phyloP scores from a whole-genome alignment of 2,113 vertebrate species.

The Psophia crepitans region DNA sequence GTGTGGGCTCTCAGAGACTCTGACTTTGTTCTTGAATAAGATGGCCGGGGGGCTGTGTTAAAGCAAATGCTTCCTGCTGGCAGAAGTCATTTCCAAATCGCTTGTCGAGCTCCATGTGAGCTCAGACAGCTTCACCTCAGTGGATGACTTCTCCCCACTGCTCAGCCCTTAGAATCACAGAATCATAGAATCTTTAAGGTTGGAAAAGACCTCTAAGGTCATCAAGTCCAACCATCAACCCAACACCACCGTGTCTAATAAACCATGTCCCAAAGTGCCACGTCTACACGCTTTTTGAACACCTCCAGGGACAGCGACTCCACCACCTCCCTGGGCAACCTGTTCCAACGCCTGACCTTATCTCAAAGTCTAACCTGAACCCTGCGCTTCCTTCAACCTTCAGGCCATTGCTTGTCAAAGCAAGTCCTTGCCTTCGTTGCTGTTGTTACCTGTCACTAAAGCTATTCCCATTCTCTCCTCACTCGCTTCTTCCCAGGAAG shows the following conservation, averaged over 20 bases:
- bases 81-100: background rate
- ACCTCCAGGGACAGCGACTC: too few relatives aligned
- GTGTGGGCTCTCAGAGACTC: background rate
- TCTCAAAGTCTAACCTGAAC: background rate
- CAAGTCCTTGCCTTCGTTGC: background rate
- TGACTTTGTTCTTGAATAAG: background rate
- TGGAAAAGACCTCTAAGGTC: too few relatives aligned
- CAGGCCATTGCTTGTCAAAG: background rate
- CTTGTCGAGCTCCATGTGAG: background rate
- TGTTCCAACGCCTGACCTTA: too few relatives aligned
- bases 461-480: background rate
- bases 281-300: too few relatives aligned
- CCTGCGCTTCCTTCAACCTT: background rate
- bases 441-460: background rate
- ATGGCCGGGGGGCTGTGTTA: rapidly evolving
- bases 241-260: too few relatives aligned
- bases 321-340: too few relatives aligned
- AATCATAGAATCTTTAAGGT: too few relatives aligned
- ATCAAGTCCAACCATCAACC: too few relatives aligned
- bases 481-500: background rate
- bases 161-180: too few relatives aligned
- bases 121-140: background rate
- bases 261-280: too few relatives aligned
- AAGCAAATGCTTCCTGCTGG: background rate
- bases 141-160: background rate